Evolutionary conservation across 2,888 invertebrate genomes (phyloP).

Genomic region (Ectobius pallidus): DNA sequence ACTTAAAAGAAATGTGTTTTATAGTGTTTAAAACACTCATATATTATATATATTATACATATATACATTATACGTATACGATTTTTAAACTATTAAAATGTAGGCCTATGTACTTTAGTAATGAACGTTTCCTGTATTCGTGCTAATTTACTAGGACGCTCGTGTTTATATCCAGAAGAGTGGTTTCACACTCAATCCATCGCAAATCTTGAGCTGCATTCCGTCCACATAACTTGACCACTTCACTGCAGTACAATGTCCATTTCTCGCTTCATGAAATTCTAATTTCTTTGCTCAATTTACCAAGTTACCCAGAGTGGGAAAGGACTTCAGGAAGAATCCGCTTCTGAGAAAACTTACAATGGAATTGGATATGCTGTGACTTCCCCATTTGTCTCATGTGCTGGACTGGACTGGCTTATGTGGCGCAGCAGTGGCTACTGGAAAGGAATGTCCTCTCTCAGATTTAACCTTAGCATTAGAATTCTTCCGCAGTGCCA

Average conservation of each 20-base stretch:
- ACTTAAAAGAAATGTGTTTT: no score
- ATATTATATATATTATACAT: no score
- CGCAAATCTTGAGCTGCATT: no score
- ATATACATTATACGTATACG: no score
- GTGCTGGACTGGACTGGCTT: not conserved
- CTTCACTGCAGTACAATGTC: not conserved
- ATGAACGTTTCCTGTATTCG: no score
- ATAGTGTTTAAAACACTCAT: no score
- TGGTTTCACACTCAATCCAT: no score
- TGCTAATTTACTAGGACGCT: no score
- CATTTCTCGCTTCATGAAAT: conserved; percentile 36
- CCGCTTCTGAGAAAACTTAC: not conserved
- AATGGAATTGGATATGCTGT: not conserved
- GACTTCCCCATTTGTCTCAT: conserved; percentile 6
- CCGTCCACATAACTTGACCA: conserved; percentile 4
- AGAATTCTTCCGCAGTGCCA: not conserved
- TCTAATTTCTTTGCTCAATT: conserved; percentile 29
- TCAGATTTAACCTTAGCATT: not conserved
- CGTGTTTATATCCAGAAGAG: no score
- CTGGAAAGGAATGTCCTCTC: conserved; percentile 4
- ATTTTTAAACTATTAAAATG: no score
- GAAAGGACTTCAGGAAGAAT: conserved; percentile 13
- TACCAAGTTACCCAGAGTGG: not conserved
- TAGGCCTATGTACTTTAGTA: no score
- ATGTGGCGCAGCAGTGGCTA: not conserved